phyloP scores from a whole-genome alignment of 2,888 invertebrate genomes.

The Sturmia bella region DNA sequence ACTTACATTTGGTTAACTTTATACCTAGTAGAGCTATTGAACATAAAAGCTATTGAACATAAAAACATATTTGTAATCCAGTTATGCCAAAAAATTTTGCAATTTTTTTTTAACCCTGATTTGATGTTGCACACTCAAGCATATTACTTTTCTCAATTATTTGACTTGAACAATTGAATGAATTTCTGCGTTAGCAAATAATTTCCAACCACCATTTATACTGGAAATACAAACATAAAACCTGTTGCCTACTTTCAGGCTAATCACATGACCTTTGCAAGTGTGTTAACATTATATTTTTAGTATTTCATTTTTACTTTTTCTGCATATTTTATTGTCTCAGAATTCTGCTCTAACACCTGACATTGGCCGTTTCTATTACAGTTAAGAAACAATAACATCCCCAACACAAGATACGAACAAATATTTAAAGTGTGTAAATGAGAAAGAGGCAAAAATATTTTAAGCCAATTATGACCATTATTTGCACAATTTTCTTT shows the following conservation, averaged over 20 bases:
- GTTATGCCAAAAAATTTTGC: too few species aligned
- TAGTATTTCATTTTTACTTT: not conserved
- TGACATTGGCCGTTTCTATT: constrained; percentile 76
- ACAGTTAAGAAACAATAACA: constrained; percentile 62
- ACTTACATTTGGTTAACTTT: too few species aligned
- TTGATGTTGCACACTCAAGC: too few species aligned
- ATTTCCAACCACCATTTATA: not conserved
- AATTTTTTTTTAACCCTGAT: too few species aligned
- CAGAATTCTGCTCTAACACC: constrained; percentile 32
- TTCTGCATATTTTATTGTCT: constrained; percentile 15
- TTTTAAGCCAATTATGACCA: constrained; percentile 63
- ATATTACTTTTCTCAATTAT: too few species aligned
- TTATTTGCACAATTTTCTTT: constrained; percentile 22
- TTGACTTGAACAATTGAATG: too few species aligned
- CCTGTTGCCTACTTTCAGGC: constrained; percentile 72
- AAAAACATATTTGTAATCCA: too few species aligned
- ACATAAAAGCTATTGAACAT: too few species aligned
- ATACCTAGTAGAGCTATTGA: too few species aligned
- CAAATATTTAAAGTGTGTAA: not conserved
- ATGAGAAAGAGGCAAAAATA: not conserved
- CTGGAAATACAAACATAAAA: not conserved
- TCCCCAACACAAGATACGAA: constrained; percentile 7
- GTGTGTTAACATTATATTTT: constrained; percentile 72
- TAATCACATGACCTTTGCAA: constrained; percentile 73
- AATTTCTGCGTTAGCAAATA: too few species aligned